Base-by-base conservation (phyloP, 2,113 vertebrate genomes). In the Tachysurus vachellii region DNA sequence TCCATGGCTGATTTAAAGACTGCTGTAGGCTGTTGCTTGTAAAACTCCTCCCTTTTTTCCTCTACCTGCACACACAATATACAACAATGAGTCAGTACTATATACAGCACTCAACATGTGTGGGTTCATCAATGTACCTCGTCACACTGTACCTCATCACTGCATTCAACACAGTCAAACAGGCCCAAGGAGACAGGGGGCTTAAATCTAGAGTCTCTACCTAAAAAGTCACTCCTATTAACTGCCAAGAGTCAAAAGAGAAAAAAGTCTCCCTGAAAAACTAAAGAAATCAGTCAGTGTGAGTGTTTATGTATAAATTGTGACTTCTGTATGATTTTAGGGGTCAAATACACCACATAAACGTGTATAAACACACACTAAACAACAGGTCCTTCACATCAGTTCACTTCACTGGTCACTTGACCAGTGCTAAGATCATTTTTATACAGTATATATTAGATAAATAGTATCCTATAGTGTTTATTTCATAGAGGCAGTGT, bases 1-100 rank as follows among this genome's bases (percentile, higher is more conserved):
- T 92, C 90, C 0, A 91, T 91, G 75, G 87, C 84, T 21, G 94
- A 95, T 91, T 91, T 94, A 87, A 95, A 95, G 31, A 82, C 92
- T 0, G 94, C 92, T 3, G 91, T 93, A 59, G 87, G 86, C 79
- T 91, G 91, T 57, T 90, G 90, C 84, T 92, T 94, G 86, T 93
- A 94, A 26, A 12, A 42, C 77, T 93, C 91, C 86, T 93, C 92
- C 0, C 70, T 82, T 85, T 88, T 92, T 77, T 89, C 93, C 75
- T 93, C 91, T 80, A 92, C 86, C 94, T 95, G 85, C 50, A n/a
- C 5, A 50, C 82, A 57, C 5, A 4, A 59, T 12, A 12, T 23
- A 44, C 53, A 56, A 28, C 71, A 50, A 75, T n/a, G 71, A 75
- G 47, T 53, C 70, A 75, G 8, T 62, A 82, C 56, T n/a, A 47